A percentile compares a stretch with the other conserved stretches of the same genome.
Evolutionary conservation across 2,113 vertebrate genomes (phyloP).

Genomic region (Heterotilapia buettikoferi): DNA sequence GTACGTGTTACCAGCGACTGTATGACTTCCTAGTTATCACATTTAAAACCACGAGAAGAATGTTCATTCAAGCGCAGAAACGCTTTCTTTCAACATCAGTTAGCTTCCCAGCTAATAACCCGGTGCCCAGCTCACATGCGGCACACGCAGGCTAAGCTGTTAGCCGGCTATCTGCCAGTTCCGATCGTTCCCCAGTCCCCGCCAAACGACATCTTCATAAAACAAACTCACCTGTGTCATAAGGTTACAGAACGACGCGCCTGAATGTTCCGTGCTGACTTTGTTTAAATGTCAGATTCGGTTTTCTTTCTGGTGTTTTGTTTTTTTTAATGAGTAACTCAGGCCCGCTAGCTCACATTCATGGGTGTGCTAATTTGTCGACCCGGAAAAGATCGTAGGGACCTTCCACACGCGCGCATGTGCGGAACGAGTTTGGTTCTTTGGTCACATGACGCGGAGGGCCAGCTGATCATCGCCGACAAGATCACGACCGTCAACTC

Average conservation of each 20-base stretch:
- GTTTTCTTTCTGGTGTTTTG: neutral
- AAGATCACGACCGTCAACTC: constrained; percentile 46
- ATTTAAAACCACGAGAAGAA: neutral
- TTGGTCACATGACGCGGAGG: constrained; percentile 54
- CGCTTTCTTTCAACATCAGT: neutral
- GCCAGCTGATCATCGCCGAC: constrained; percentile 61
- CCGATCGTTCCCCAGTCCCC: neutral
- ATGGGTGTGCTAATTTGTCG: constrained; percentile 40
- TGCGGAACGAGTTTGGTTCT: neutral
- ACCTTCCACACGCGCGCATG: neutral
- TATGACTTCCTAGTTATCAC: rapidly evolving
- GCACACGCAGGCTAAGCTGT: constrained; percentile 48
- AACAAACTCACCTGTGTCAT: constrained; percentile 57
- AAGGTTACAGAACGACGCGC: constrained; percentile 18
- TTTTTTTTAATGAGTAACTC: neutral
- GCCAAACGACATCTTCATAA: neutral
- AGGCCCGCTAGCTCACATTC: constrained; percentile 50
- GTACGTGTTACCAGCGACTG: rapidly evolving
- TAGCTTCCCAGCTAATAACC: constrained; percentile 27
- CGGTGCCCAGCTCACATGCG: constrained; percentile 57
- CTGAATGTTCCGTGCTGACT: neutral
- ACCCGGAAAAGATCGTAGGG: constrained; percentile 56
- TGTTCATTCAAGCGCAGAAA: neutral
- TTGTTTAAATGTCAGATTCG: neutral
- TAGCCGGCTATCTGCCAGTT: constrained; percentile 3